These are phyloP conservation scores for Trachythela sp. DNA, from an alignment of 64 coral and sea anemone species.

Conservation along the genomic window DNA sequence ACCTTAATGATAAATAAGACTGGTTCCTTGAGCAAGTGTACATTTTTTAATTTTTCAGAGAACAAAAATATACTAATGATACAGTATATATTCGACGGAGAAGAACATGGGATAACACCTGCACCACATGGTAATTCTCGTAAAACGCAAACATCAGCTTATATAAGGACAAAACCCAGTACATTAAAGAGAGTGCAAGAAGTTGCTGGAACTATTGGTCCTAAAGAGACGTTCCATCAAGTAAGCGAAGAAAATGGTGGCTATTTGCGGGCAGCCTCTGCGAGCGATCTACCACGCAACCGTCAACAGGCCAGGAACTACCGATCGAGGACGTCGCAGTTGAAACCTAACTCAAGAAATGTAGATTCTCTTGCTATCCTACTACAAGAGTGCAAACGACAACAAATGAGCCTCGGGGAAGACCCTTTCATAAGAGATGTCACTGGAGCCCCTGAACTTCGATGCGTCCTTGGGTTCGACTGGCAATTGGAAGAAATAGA, in stretches of 20 bases:
- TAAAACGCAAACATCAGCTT: not conserved
- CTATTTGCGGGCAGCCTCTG: not conserved
- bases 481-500: constrained; percentile 31
- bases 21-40: not conserved
- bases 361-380: not conserved
- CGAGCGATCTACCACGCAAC: not conserved
- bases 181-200: too few species aligned
- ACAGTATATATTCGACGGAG: not conserved
- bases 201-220: too few species aligned
- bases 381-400: not conserved
- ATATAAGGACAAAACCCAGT: not conserved
- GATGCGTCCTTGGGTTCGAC: constrained; percentile 21
- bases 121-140: not conserved
- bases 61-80: not conserved
- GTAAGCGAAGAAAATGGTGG: not conserved
- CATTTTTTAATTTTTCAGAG: not conserved
- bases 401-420: not conserved
- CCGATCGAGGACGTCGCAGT: too few species aligned
- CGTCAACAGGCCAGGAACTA: not conserved
- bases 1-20: too few species aligned
- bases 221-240: too few species aligned
- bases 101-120: not conserved
- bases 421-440: constrained; percentile 27
- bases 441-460: too few species aligned
- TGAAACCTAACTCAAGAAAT: not conserved